phyloP scores from a whole-genome alignment of 2,888 invertebrate genomes.

The Himalopsyche tibetana region DNA sequence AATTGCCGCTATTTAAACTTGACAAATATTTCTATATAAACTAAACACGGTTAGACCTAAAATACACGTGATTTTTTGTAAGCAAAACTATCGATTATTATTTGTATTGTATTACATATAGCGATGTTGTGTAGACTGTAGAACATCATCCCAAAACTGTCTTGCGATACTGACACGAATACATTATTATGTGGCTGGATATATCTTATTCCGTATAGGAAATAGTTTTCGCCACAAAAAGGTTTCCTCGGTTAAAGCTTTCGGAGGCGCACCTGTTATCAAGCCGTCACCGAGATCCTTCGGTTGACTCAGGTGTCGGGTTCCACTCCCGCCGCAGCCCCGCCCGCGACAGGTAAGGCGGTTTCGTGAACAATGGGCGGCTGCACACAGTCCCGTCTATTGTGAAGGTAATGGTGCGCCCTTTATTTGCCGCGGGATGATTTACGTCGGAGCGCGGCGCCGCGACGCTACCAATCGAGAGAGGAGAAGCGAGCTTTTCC shows the following conservation, averaged over 20 bases:
- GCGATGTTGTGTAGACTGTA: too few relatives aligned
- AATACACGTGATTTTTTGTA: too few relatives aligned
- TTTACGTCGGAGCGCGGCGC: background rate
- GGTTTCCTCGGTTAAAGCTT: slow-evolving; percentile 8
- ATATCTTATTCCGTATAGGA: background rate
- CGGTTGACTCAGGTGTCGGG: slow-evolving; percentile 26
- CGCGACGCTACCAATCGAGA: slow-evolving; percentile 1
- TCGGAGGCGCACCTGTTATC: slow-evolving; percentile 11
- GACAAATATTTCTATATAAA: too few relatives aligned
- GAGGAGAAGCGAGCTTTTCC: slow-evolving; percentile 10
- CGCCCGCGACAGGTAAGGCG: slow-evolving; percentile 34
- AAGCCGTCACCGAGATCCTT: slow-evolving; percentile 19
- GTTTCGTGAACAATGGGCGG: slow-evolving; percentile 26
- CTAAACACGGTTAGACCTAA: too few relatives aligned
- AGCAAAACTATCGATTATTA: too few relatives aligned
- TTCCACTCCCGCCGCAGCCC: slow-evolving; percentile 8
- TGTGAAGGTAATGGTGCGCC: slow-evolving; percentile 38
- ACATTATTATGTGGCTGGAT: too few relatives aligned
- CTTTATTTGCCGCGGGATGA: slow-evolving; percentile 20
- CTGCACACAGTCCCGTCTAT: slow-evolving; percentile 29
- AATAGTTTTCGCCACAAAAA: slow-evolving; percentile 17
- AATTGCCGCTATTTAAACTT: too few relatives aligned
- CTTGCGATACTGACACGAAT: too few relatives aligned
- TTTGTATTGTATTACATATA: too few relatives aligned
- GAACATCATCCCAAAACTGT: too few relatives aligned